Conservation (phyloP, 2,888 invertebrate species). For the Acanthosepion lycidas region DNA sequence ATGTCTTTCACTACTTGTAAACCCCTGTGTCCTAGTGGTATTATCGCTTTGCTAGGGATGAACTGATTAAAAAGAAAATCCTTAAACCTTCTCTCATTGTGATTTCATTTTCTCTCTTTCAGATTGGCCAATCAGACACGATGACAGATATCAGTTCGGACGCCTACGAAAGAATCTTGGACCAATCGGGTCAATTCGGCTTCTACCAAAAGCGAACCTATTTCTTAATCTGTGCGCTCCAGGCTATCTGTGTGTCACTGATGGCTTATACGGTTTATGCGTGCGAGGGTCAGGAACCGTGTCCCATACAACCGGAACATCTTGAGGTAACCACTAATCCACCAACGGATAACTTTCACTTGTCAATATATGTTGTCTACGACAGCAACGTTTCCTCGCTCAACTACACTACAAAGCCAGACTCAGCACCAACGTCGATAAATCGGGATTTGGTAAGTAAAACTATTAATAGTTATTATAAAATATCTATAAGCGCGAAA, state of each 20-base stretch:
- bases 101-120: background rate
- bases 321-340: background rate
- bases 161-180: slow-evolving; percentile 62
- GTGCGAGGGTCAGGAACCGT: background rate
- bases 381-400: background rate
- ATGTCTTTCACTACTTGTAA: too few relatives aligned
- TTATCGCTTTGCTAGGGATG: too few relatives aligned
- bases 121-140: slow-evolving; percentile 45
- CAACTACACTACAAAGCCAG: background rate
- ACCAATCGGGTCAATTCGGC: slow-evolving; percentile 64
- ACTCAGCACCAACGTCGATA: background rate
- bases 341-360: background rate
- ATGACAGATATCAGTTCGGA: slow-evolving; percentile 63
- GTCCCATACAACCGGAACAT: background rate
- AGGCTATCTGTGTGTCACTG: slow-evolving; percentile 58
- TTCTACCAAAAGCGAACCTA: slow-evolving; percentile 66
- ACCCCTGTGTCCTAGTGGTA: too few relatives aligned
- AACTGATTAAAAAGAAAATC: too few relatives aligned
- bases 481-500: background rate
- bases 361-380: background rate
- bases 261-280: slow-evolving; percentile 53
- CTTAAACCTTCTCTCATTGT: background rate
- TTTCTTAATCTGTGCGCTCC: slow-evolving; percentile 57
- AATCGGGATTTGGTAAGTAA: background rate
- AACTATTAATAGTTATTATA: background rate